Evolutionary conservation across 2,113 vertebrate genomes (phyloP).

Genomic region (Mesitornis unicolor): DNA sequence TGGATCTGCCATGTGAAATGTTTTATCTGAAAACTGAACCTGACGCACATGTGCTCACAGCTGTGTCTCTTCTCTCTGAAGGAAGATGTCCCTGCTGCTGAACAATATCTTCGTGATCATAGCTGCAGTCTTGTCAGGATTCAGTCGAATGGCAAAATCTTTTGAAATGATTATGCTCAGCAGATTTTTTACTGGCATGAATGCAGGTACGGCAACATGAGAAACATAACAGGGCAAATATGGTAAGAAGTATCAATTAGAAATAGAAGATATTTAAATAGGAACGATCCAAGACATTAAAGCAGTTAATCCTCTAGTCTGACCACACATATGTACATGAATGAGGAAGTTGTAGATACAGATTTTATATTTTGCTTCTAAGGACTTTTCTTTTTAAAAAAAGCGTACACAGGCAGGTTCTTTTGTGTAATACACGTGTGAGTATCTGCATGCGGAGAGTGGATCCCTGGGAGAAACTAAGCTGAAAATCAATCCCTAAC

Average conservation of each 20-base stretch:
- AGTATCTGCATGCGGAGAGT: background rate
- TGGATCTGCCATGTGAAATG: background rate
- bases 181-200: slow-evolving; percentile 84
- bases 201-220: slow-evolving; percentile 73
- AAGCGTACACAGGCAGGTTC: background rate
- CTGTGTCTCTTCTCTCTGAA: slow-evolving; percentile 32
- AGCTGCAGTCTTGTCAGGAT: slow-evolving; percentile 77
- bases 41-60: background rate
- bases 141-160: slow-evolving; percentile 79
- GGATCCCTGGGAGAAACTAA: background rate
- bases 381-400: background rate
- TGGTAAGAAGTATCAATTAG: background rate
- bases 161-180: slow-evolving; percentile 91
- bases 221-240: fast-evolving
- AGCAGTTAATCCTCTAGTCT: background rate
- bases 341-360: background rate
- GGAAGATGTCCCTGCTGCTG: slow-evolving; percentile 88
- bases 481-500: background rate
- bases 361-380: background rate
- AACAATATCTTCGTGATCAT: slow-evolving; percentile 85
- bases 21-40: background rate
- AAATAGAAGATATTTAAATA: background rate
- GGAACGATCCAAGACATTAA: background rate
- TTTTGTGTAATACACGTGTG: background rate
- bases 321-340: background rate